Conservation (phyloP, 2,113 vertebrate genomes). For the Myxocyprinus asiaticus region DNA sequence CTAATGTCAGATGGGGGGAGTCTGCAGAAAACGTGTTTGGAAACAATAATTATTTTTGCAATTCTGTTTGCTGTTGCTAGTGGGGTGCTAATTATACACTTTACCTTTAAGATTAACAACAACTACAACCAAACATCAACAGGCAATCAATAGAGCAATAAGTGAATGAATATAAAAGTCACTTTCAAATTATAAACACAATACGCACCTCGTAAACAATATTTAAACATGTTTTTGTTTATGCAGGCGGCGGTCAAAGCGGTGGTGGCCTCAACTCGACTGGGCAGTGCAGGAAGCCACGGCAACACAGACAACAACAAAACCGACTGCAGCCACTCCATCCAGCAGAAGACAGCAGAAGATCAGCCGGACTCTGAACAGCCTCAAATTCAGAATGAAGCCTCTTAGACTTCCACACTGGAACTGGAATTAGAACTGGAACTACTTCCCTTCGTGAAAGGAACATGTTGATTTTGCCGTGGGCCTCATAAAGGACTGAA, state of each 20-base stretch:
- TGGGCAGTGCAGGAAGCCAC: slow-evolving; percentile 80
- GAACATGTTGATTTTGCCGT: slow-evolving; percentile 19
- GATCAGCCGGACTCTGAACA: slow-evolving; percentile 54
- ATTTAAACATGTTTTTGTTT: slow-evolving; percentile 29
- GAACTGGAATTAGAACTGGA: not conserved
- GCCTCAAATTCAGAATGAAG: slow-evolving; percentile 59
- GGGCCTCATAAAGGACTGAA: slow-evolving; percentile 30
- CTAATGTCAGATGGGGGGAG: too few species aligned
- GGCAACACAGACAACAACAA: slow-evolving; percentile 72
- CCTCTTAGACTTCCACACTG: slow-evolving; percentile 58
- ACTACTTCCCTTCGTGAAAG: slow-evolving; percentile 14
- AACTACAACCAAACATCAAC: too few species aligned
- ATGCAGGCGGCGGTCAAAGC: slow-evolving; percentile 85
- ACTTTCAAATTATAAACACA: not conserved
- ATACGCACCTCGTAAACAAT: too few species aligned
- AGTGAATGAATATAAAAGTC: not conserved
- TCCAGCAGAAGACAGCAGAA: slow-evolving; percentile 49
- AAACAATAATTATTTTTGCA: too few species aligned
- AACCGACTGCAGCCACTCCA: slow-evolving; percentile 53
- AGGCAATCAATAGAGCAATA: not conserved
- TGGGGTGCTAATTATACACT: too few species aligned
- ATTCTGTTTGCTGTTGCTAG: too few species aligned
- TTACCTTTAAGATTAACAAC: too few species aligned
- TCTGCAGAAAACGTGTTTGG: too few species aligned
- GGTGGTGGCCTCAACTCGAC: slow-evolving; percentile 83